Evolutionary conservation across 1,140 invertebrate genomes (phyloP).

Genomic region (Zaprionus davidi): DNA sequence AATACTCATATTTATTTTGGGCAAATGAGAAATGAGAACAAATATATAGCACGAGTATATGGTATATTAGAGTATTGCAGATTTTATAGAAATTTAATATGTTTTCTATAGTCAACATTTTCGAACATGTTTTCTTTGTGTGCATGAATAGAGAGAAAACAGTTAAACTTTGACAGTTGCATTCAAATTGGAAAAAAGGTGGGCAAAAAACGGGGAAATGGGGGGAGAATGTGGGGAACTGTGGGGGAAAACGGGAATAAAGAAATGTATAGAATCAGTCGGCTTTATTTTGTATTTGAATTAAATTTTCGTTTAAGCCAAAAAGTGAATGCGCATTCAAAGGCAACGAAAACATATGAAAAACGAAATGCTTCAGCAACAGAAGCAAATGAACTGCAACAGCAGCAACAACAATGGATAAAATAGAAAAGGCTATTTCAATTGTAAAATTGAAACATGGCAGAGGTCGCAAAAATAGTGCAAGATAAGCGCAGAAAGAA

Average conservation of each 20-base stretch:
- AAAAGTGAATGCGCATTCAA: constrained; percentile 44
- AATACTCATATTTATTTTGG: background rate
- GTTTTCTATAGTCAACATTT: background rate
- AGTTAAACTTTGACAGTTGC: constrained; percentile 17
- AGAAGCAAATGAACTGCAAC: background rate
- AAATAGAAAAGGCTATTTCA: background rate
- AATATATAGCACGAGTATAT: too few relatives aligned
- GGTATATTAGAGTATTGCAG: too few relatives aligned
- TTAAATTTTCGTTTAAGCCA: constrained; percentile 60
- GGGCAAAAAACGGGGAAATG: too few relatives aligned
- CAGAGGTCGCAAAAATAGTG: background rate
- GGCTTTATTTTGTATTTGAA: constrained; percentile 54
- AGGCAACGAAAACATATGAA: background rate
- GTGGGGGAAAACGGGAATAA: background rate
- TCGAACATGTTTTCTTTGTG: background rate
- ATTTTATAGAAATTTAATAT: background rate
- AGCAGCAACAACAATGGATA: background rate
- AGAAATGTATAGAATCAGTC: background rate
- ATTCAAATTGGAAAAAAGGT: constrained; percentile 1
- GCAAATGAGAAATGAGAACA: too few relatives aligned
- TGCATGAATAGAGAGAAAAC: constrained; percentile 11
- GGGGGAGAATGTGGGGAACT: too few relatives aligned
- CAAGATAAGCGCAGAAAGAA: constrained; percentile 7
- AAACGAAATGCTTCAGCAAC: constrained; percentile 12
- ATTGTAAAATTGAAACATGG: constrained; percentile 24